These are phyloP conservation scores for Sylvietta virens DNA, from an alignment of 2,113 vertebrate species.

Conservation along the genomic window DNA sequence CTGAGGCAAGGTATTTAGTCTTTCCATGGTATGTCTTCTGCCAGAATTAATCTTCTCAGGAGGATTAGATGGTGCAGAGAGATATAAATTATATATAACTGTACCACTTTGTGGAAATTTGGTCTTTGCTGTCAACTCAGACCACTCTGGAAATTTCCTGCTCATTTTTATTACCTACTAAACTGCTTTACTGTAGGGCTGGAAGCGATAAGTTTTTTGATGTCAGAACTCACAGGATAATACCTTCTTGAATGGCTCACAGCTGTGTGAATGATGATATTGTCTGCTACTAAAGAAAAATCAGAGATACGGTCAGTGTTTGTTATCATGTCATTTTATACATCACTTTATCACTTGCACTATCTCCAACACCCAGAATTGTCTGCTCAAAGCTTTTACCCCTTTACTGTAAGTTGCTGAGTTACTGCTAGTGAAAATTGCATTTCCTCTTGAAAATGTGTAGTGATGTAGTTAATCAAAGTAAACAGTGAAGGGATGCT, in stretches of 20 bases:
- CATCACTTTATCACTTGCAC: constrained; percentile 44
- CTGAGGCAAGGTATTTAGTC: constrained; percentile 32
- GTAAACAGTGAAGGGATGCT: constrained; percentile 13
- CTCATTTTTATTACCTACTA: constrained; percentile 55
- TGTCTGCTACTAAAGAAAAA: constrained; percentile 55
- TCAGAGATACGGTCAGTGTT: constrained; percentile 56
- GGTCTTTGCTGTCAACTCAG: constrained; percentile 40
- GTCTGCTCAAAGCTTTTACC: constrained; percentile 41
- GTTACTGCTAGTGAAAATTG: constrained; percentile 20
- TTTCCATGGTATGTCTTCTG: neutral
- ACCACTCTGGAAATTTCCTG: constrained; percentile 47
- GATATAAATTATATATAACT: constrained; percentile 50
- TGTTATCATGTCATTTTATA: constrained; percentile 60
- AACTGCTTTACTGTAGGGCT: constrained; percentile 47
- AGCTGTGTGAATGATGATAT: constrained; percentile 59
- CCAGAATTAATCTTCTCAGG: constrained; percentile 46
- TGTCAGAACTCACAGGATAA: constrained; percentile 49
- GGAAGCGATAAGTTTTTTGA: constrained; percentile 54
- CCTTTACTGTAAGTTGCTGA: constrained; percentile 14
- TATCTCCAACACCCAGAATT: constrained; percentile 35
- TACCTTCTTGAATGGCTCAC: constrained; percentile 54
- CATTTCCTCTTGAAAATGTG: constrained; percentile 39
- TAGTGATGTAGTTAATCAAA: constrained; percentile 53
- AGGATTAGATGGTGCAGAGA: constrained; percentile 20
- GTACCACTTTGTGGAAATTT: constrained; percentile 47